phyloP scores from a whole-genome alignment of 2,797 vertebrate species.

The Pangasius larnaudii region DNA sequence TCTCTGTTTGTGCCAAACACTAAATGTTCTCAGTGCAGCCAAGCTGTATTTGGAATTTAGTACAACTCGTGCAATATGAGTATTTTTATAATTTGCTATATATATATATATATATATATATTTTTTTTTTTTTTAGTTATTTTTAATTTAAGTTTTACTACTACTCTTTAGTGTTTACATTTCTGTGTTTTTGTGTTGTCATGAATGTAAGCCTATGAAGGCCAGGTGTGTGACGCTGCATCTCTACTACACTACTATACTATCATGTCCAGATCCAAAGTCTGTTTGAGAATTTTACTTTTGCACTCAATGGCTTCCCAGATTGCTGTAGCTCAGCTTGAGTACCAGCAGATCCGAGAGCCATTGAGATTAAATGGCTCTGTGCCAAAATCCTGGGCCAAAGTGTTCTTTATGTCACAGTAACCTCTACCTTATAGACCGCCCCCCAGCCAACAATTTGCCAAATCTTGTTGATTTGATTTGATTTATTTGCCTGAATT shows the following conservation, averaged over 20 bases:
- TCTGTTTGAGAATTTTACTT: neutral
- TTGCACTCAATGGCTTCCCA: conserved; percentile 9
- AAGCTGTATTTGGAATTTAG: conserved; percentile 37
- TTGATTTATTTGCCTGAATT: neutral
- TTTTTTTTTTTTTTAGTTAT: conserved; percentile 21
- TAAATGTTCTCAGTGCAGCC: conserved; percentile 18
- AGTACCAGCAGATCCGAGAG: conserved; percentile 27
- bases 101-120: no score
- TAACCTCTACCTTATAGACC: neutral
- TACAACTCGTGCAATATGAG: conserved; percentile 51
- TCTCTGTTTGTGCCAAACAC: conserved; percentile 30
- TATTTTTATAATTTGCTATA: conserved; percentile 33
- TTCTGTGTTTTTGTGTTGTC: conserved; percentile 20
- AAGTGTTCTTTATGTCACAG: conserved; percentile 43
- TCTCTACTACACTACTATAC: conserved; percentile 17
- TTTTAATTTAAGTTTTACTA: conserved; percentile 46
- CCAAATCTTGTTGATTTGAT: neutral
- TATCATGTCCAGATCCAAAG: conserved; percentile 30
- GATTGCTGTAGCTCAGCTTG: conserved; percentile 26
- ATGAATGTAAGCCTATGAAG: conserved; percentile 34
- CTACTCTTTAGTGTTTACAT: conserved; percentile 32
- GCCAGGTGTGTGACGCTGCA: neutral
- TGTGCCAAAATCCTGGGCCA: conserved; percentile 33
- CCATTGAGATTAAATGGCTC: conserved; percentile 19
- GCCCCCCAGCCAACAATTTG: no score